A percentile compares a stretch with the other conserved stretches of the same genome.
phyloP scores from a whole-genome alignment of 2,797 vertebrate species.

The Periophthalmus magnuspinnatus region DNA sequence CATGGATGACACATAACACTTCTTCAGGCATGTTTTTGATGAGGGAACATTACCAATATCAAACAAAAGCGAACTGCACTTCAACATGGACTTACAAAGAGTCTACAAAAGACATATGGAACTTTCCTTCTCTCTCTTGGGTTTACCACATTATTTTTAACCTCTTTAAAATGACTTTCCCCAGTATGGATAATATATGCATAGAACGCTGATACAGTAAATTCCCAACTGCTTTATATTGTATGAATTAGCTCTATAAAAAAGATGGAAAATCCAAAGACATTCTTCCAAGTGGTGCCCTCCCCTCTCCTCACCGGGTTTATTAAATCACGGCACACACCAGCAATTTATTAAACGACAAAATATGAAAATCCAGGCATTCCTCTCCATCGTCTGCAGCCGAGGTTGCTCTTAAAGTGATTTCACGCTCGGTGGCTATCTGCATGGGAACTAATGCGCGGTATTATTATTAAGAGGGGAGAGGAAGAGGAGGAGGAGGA shows the following conservation, averaged over 20 bases:
- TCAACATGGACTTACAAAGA: not conserved
- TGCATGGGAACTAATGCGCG: constrained; percentile 70
- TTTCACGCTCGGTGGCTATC: constrained; percentile 72
- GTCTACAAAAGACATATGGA: not conserved
- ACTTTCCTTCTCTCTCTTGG: not conserved
- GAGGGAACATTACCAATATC: no score
- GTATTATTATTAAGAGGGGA: constrained; percentile 61
- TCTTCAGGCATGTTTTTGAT: no score
- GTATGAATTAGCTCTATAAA: not conserved
- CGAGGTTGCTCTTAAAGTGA: constrained; percentile 71
- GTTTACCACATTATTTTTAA: constrained; percentile 1
- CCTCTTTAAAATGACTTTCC: not conserved
- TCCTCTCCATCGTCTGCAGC: constrained; percentile 46
- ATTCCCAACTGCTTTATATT: constrained; percentile 7
- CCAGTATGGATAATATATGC: not conserved
- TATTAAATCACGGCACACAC: constrained; percentile 65
- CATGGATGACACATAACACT: no score
- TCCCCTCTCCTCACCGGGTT: constrained; percentile 24
- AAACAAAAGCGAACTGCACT: no score
- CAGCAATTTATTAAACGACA: constrained; percentile 64
- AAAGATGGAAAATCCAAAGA: constrained; percentile 2
- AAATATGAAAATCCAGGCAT: constrained; percentile 69
- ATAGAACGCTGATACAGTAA: not conserved
- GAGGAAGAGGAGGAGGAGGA: constrained; percentile 21
- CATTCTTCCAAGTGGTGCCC: constrained; percentile 20